Evolutionary conservation across 1,140 invertebrate genomes (phyloP).

Genomic region (Eumaeus atala): DNA sequence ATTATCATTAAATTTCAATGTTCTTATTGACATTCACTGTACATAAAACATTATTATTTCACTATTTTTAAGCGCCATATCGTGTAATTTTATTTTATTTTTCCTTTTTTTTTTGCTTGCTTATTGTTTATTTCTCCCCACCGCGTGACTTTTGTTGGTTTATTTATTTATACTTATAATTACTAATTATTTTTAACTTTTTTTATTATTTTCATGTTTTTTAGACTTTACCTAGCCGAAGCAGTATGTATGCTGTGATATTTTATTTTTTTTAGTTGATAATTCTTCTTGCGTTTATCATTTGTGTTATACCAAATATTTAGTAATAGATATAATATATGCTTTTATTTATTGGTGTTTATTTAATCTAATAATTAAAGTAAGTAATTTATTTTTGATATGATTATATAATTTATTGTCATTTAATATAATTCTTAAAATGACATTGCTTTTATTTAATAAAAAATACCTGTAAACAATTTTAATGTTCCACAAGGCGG

Average conservation of each 20-base stretch:
- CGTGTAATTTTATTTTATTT: conserved; percentile 10
- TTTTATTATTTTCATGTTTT: no score
- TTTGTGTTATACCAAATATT: conserved; percentile 9
- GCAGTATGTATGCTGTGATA: conserved; percentile 28
- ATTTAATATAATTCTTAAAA: neutral
- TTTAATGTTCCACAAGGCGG: no score
- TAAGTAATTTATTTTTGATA: conserved; percentile 9
- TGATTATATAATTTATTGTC: neutral
- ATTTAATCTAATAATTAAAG: conserved; percentile 7
- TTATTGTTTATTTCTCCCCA: no score
- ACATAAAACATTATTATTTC: no score
- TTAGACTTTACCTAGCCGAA: neutral
- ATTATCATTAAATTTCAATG: no score
- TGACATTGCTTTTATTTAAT: no score
- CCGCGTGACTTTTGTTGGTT: no score
- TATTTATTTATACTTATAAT: no score
- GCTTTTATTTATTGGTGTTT: neutral
- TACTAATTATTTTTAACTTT: no score
- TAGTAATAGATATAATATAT: conserved; percentile 10
- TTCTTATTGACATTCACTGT: no score
- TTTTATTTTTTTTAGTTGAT: conserved; percentile 3
- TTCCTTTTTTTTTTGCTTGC: neutral
- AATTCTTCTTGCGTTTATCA: conserved; percentile 8
- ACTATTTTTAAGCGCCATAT: no score
- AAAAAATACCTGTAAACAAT: no score